Percentiles rank a stretch among this genome's conserved stretches.
phyloP scores from a whole-genome alignment of 2,888 invertebrate species.

The Drosophila prostipennis region DNA sequence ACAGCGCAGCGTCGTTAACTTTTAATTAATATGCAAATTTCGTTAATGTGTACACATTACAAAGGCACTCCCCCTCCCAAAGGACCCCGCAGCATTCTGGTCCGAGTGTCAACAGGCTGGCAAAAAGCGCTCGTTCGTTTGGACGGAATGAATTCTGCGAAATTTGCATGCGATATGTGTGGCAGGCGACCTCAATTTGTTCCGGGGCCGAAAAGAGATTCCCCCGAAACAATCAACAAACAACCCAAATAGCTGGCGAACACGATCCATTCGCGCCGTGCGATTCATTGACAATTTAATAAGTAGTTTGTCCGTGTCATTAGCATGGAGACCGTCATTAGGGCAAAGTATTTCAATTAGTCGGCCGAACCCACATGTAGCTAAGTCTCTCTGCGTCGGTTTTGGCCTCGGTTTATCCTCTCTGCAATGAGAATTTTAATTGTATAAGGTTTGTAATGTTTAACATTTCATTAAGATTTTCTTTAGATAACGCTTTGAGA shows the following conservation, averaged over 20 bases:
- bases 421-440: neutral
- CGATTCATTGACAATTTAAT: conserved; percentile 46
- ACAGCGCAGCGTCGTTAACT: conserved; percentile 56
- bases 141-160: conserved; percentile 44
- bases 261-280: conserved; percentile 21
- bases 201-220: conserved; percentile 24
- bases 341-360: conserved; percentile 62
- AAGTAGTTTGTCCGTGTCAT: conserved; percentile 42
- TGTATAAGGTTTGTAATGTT: too few relatives aligned
- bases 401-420: neutral
- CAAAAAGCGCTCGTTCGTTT: neutral
- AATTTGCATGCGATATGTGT: conserved; percentile 40
- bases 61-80: neutral
- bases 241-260: conserved; percentile 36
- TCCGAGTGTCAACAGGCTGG: conserved; percentile 40
- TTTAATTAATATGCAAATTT: conserved; percentile 80
- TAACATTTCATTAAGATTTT: too few relatives aligned
- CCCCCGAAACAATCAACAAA: conserved; percentile 7
- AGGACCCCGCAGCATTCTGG: conserved; percentile 8
- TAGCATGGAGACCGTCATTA: conserved; percentile 57
- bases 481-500: too few relatives aligned
- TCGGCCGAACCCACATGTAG: conserved; percentile 17
- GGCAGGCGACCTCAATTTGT: conserved; percentile 49
- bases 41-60: conserved; percentile 59
- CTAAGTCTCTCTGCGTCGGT: neutral